Evolutionary conservation across 1,140 invertebrate genomes (phyloP), one percentile per base, ranked within the genome.

Genomic region (Saccostrea echinata): DNA sequence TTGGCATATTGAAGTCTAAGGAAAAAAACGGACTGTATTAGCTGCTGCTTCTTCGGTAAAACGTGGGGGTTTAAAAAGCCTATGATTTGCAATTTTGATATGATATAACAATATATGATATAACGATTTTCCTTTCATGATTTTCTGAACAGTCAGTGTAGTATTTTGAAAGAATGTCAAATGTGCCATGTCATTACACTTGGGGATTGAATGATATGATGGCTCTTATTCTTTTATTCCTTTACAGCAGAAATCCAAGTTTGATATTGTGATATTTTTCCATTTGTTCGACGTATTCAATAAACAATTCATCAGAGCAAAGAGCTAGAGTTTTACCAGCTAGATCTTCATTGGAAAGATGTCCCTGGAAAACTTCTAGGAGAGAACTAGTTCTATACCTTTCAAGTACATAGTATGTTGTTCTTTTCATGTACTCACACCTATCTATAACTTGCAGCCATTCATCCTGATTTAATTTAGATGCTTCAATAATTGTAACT

Each of bases 221-320:
- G n/a, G n/a, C n/a, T n/a, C n/a, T n/a, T n/a, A n/a, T n/a, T n/a
- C n/a, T n/a, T n/a, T n/a, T n/a, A n/a, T n/a, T n/a, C 6, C 2
- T 61, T 21, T 61, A 61, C 1, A 61, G n/a, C 18, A 61, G 6
- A 21, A 21, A 61, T 61, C 55, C 18, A 18, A 61, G 55, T 61
- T 61, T 61, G n/a, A 61, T 61, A 61, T 61, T 61, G n/a, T 61
- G 55, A 61, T 61, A 61, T 61, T 61, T n/a, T 21, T 61, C 55
- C 55, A 61, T 61, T 61, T 61, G 18, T 18, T 61, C 16, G 18
- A 61, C 55, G 18, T 61, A 61, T 61, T 61, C 55, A 61, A 61
- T n/a, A n/a, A 61, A 61, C 18, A 61, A 61, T 21, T 61, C 55
- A 61, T 61, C 55, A n/a, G 55, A 61, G 8, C 55, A 61, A 3